Evolutionary conservation across 2,113 vertebrate species (phyloP).

Genomic region (Podiceps cristatus): DNA sequence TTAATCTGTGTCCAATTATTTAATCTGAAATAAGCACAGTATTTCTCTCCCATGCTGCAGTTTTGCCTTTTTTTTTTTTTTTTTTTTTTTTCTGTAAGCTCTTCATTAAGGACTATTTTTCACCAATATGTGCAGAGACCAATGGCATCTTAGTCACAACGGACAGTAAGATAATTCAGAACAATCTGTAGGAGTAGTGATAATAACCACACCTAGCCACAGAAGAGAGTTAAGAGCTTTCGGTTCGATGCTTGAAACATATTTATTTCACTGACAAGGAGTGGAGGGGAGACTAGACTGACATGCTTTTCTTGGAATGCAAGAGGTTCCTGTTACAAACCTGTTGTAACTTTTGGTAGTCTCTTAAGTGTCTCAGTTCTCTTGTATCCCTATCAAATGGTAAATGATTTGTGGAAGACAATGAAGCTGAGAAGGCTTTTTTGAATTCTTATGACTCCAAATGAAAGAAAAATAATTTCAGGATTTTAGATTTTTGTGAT

Average conservation of each 20-base stretch:
- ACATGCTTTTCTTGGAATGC: background rate
- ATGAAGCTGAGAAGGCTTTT: background rate
- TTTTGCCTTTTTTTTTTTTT: background rate
- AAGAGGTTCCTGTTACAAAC: background rate
- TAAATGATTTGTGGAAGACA: background rate
- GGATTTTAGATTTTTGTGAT: background rate
- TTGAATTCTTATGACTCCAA: background rate
- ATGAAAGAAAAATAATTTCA: background rate
- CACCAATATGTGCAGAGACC: background rate
- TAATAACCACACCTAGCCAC: conserved; percentile 35
- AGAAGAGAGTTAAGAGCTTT: conserved; percentile 29
- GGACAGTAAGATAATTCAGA: conserved; percentile 16
- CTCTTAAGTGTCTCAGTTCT: background rate
- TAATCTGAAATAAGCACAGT: background rate
- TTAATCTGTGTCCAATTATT: background rate
- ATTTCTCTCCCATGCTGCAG: background rate
- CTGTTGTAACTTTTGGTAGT: background rate
- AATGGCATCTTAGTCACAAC: background rate
- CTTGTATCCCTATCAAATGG: background rate
- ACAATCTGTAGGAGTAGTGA: conserved; percentile 17
- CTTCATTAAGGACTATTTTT: background rate
- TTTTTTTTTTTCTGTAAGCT: background rate
- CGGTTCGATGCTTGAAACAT: background rate
- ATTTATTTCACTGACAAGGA: conserved; percentile 42
- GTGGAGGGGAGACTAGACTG: background rate